Evolutionary conservation across 2,113 vertebrate species (phyloP).

Genomic region (Acinonyx jubatus): DNA sequence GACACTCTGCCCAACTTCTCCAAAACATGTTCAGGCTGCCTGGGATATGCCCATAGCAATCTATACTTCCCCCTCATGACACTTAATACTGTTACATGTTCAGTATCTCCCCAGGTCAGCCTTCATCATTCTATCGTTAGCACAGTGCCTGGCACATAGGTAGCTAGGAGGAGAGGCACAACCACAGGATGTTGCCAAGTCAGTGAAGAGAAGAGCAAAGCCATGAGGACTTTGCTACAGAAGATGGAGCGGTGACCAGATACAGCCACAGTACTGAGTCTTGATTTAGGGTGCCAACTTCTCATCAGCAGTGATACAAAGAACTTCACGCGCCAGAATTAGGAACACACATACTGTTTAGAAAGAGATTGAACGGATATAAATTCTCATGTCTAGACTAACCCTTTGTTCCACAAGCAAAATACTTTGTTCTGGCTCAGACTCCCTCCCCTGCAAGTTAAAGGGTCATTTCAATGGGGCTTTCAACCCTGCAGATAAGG

Average conservation of each 20-base stretch:
- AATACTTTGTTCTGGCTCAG: background rate
- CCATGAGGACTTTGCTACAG: background rate
- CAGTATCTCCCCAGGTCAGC: no score
- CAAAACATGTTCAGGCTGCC: background rate
- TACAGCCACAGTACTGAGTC: background rate
- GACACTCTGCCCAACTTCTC: background rate
- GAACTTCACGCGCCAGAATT: background rate
- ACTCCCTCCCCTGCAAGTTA: constrained; percentile 90
- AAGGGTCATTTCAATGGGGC: constrained; percentile 83
- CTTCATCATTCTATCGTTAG: background rate
- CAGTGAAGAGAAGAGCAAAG: background rate
- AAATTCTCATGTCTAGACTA: background rate
- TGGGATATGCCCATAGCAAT: background rate
- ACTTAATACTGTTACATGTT: no score
- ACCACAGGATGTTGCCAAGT: no score
- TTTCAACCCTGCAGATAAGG: constrained; percentile 83
- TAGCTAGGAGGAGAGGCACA: background rate
- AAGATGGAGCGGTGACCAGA: background rate
- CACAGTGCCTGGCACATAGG: background rate
- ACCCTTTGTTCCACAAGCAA: background rate
- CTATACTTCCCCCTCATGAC: background rate
- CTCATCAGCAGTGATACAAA: background rate
- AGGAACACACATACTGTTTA: background rate
- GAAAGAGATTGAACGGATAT: background rate
- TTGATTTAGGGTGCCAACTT: background rate